Percentiles rank a stretch among this genome's conserved stretches.
These are phyloP conservation scores for Leuciscus idus DNA, from an alignment of 2,113 vertebrate species.

Conservation along the genomic window DNA sequence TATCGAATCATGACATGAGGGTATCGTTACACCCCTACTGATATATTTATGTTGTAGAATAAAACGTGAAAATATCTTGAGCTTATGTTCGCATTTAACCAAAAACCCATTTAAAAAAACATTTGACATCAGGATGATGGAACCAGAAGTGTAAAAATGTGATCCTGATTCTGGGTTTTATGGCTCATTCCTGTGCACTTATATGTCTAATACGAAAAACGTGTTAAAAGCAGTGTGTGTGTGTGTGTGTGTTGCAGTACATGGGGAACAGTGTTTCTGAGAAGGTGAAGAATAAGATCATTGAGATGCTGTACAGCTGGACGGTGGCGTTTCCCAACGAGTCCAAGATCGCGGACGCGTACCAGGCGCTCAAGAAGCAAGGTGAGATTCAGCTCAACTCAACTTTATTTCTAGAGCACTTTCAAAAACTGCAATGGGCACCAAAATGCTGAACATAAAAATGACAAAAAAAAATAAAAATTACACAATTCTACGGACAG, in stretches of 20 bases:
- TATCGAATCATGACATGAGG: too few relatives aligned
- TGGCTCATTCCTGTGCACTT: neutral
- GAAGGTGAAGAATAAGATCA: constrained; percentile 92
- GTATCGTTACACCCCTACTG: too few relatives aligned
- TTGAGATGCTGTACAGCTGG: constrained; percentile 95
- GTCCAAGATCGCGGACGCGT: constrained; percentile 91
- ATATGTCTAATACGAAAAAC: neutral
- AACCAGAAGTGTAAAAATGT: neutral
- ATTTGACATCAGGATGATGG: neutral
- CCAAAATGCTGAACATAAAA: too few relatives aligned
- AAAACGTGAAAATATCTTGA: too few relatives aligned
- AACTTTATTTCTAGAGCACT: too few relatives aligned
- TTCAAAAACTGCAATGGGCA: too few relatives aligned
- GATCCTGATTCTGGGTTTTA: neutral
- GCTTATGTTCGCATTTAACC: neutral
- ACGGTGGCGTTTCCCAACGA: constrained; percentile 91
- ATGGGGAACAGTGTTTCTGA: constrained; percentile 90
- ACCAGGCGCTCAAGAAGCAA: constrained; percentile 92
- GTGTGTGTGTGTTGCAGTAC: constrained; percentile 78
- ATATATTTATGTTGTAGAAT: too few relatives aligned
- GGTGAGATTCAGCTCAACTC: constrained; percentile 69
- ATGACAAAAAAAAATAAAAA: too few relatives aligned
- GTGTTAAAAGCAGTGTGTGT: neutral
- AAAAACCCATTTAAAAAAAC: neutral
- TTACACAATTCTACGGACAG: neutral